A percentile compares a stretch with the other conserved stretches of the same genome.
phyloP scores from a whole-genome alignment of 2,888 invertebrate species.

The Helleia helle region DNA sequence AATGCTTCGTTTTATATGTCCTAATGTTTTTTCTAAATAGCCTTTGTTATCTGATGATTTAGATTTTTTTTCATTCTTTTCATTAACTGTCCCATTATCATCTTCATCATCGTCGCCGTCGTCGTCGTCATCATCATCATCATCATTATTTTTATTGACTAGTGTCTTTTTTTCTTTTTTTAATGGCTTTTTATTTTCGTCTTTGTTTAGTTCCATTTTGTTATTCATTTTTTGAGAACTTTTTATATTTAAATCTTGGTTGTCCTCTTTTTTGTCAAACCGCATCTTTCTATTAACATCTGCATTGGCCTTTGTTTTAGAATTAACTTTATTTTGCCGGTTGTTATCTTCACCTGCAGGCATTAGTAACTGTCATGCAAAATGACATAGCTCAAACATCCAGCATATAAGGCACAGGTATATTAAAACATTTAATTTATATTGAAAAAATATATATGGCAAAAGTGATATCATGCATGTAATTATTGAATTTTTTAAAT shows the following conservation, averaged over 20 bases:
- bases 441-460: slow-evolving; percentile 30
- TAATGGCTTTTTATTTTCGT: slow-evolving; percentile 27
- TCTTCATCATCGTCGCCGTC: slow-evolving; percentile 50
- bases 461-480: slow-evolving; percentile 72
- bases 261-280: slow-evolving; percentile 29
- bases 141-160: slow-evolving; percentile 56
- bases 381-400: slow-evolving; percentile 73
- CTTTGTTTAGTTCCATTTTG: slow-evolving; percentile 18
- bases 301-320: slow-evolving; percentile 68
- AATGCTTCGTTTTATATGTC: slow-evolving; percentile 1
- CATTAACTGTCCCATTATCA: slow-evolving; percentile 64
- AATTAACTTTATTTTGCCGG: slow-evolving; percentile 60
- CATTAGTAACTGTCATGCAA: slow-evolving; percentile 76
- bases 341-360: slow-evolving; percentile 75
- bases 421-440: slow-evolving; percentile 38
- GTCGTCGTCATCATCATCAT: slow-evolving; percentile 48
- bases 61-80: slow-evolving; percentile 17
- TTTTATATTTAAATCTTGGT: slow-evolving; percentile 27
- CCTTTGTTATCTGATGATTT: slow-evolving; percentile 25
- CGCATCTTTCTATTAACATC: slow-evolving; percentile 52
- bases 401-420: slow-evolving; percentile 59
- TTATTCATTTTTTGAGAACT: slow-evolving; percentile 45
- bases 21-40: neutral
- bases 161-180: slow-evolving; percentile 17
- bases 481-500: slow-evolving; percentile 39